These are phyloP conservation scores for Drusus annulatus DNA, from an alignment of 1,140 invertebrate genomes.

Conservation along the genomic window DNA sequence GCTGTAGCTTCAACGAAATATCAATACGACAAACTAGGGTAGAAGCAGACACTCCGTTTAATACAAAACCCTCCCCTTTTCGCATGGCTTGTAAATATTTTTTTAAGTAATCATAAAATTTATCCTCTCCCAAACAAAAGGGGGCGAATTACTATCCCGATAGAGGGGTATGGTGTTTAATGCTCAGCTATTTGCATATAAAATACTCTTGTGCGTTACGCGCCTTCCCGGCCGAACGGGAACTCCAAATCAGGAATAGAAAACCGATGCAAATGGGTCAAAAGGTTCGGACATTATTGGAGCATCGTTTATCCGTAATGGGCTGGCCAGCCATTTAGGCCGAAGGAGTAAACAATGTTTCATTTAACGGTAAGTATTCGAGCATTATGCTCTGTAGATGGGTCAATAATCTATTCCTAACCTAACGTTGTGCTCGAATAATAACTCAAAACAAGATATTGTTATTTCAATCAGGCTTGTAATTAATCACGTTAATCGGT, in stretches of 20 bases:
- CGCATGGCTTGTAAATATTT: not conserved
- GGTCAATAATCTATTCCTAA: too few relatives aligned
- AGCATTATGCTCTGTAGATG: too few relatives aligned
- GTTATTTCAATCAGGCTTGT: too few relatives aligned
- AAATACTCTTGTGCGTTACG: conserved; percentile 48
- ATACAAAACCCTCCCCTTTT: not conserved
- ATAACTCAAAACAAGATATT: too few relatives aligned
- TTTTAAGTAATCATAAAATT: conserved; percentile 38
- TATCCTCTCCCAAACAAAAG: conserved; percentile 31
- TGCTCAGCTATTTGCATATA: conserved; percentile 55
- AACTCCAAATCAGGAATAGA: conserved; percentile 13
- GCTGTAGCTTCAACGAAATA: not conserved
- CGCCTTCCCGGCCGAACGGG: not conserved
- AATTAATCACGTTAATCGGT: too few relatives aligned
- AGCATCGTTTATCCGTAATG: too few relatives aligned
- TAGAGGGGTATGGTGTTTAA: conserved; percentile 54
- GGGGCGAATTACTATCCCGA: conserved; percentile 15
- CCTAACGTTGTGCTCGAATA: too few relatives aligned
- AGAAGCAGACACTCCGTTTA: not conserved
- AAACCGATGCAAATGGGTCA: conserved; percentile 20
- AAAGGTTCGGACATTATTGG: conserved; percentile 6
- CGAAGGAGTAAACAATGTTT: too few relatives aligned
- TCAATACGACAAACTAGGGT: conserved; percentile 10
- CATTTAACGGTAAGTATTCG: too few relatives aligned
- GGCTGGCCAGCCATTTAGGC: too few relatives aligned